Evolutionary conservation across 2,797 vertebrate species (phyloP), one percentile per base, ranked within the genome.

Genomic region (Coranthus polyacanthus): DNA sequence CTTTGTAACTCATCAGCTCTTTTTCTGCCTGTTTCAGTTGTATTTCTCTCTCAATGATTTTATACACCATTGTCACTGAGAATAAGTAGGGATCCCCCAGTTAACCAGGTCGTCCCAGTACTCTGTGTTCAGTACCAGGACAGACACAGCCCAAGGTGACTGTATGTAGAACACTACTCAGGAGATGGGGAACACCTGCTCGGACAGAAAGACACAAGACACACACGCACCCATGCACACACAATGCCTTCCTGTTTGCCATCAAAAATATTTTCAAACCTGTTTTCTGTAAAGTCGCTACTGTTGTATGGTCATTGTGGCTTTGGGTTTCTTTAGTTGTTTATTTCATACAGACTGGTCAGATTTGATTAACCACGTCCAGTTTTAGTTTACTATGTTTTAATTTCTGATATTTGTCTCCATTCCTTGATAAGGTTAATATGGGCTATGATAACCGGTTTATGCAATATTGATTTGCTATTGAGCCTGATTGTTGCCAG

Each of bases 391-490:
- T n/a, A n/a, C n/a, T n/a, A 51, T 60, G 53, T 79, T 75, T 71
- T 22, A 38, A 62, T 42, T 52, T 60, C 59, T 54, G 60, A 68
- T 81, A 60, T 83, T 53, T 71, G 75, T 80, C 69, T 72, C 44
- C 42, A 53, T 60, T 59, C 60, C 47, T 58, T 83, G 71, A 87
- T 85, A 83, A 87, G 88, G 89, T 90, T 81, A 86, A 45, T 67
- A 73, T 69, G 59, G 63, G 55, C 79, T 72, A 85, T 89, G 87
- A 88, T 88, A 91, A 91, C 79, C 54, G 3, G 64, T 87, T 88
- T 85, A 90, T 83, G 72, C 70, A 51, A 64, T 85, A 93, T 90
- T 83, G 91, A 92, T 92, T 81, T 80, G 69, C 82, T 81, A 90
- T 89, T 75, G 88, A 81, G 79, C 45, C 73, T 74, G 81, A 86